Conservation (phyloP, 2,797 vertebrate species). For the Anguilla pacifica region DNA sequence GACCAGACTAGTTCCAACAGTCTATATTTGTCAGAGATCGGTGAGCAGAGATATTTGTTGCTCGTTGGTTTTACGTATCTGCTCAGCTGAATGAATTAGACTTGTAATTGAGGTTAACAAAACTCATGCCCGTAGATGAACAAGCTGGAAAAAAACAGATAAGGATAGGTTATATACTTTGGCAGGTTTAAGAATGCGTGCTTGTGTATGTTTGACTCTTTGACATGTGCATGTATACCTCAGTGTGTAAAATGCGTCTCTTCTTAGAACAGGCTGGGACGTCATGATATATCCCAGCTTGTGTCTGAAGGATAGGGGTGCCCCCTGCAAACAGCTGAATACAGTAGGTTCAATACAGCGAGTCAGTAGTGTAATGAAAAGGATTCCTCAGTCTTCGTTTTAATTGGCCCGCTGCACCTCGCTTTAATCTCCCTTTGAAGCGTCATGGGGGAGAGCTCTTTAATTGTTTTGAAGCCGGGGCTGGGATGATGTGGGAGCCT, state of each 20-base stretch:
- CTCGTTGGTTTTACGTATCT: constrained; percentile 45
- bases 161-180: neutral
- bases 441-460: constrained; percentile 19
- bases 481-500: constrained; percentile 20
- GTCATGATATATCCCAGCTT: neutral
- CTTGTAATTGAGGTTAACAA: constrained; percentile 8
- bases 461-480: constrained; percentile 37
- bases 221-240: neutral
- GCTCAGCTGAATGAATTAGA: neutral
- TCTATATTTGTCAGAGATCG: constrained; percentile 63
- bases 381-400: constrained; percentile 15
- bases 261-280: constrained; percentile 11
- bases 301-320: neutral
- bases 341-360: constrained; percentile 17
- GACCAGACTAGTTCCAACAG: constrained; percentile 61
- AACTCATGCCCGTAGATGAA: neutral
- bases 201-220: neutral
- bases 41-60: constrained; percentile 52
- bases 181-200: neutral
- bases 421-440: constrained; percentile 32
- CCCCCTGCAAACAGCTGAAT: constrained; percentile 25
- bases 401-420: constrained; percentile 35
- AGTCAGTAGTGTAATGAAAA: constrained; percentile 17
- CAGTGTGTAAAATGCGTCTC: neutral
- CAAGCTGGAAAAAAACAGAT: neutral